Base-by-base conservation (phyloP, 1,140 invertebrate species). In the Habropoda laboriosa region DNA sequence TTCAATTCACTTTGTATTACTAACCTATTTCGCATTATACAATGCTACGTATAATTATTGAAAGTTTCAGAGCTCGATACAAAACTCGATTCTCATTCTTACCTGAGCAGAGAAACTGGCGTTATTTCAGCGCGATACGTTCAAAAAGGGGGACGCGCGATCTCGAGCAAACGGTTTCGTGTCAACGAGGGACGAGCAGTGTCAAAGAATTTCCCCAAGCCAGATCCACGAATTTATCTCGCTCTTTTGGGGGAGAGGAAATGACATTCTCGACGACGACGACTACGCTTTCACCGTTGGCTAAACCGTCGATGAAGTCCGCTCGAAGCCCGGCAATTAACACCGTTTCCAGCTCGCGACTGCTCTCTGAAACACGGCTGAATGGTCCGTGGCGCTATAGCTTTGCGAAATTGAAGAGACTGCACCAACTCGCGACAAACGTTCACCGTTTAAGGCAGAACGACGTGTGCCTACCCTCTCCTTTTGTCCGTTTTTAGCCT, bases 341-440 rank as follows among this genome's bases (percentile, higher is more conserved):
- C 67, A 72, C 67, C 68, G 45, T 79, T 79, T 42, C 40, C 67
- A 45, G 13, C n/a, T 53, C 12, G 21, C 38, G 18, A 27, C 18
- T n/a, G n/a, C 7, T 58, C 0, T 57, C 45, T 42, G 42, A 79
- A 61, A 61, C 68, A 38, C 57, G 67, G 16, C 38, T 45, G 67
- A 71, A 79, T 72, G 57, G 67, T 32, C 21, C n/a, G 30, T 21
- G 66, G n/a, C 66, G 55, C 7, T 72, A 40, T 21, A 30, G 45
- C 76, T 72, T 79, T 60, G 76, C 72, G 68, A 61, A 79, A 79
- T 71, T 72, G 55, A 79, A 70, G 57, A 57, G 38, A 57, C 55
- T 53, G 57, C 24, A 49, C 72, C n/a, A 32, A n/a, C 38, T 5
- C 12, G 2, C 53, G 51, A 47, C 66, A 63, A 57, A 63, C 47